Conservation (phyloP, 1,140 invertebrate species). For the Ceratina australensis region DNA sequence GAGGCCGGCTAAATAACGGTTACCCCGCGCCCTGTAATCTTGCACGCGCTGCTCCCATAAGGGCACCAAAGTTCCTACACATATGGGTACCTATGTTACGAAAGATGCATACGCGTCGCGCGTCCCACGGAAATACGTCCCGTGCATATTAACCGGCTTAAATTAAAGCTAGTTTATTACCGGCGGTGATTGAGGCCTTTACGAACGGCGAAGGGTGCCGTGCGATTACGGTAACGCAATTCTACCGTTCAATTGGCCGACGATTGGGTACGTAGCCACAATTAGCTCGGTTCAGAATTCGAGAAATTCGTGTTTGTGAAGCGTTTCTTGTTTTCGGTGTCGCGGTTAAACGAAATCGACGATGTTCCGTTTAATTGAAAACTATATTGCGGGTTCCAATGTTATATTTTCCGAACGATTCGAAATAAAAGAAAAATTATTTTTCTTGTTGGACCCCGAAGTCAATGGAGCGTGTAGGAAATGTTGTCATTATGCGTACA, state of each 20-base stretch:
- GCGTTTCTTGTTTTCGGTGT: neutral
- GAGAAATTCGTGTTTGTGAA: neutral
- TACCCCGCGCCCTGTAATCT: slow-evolving; percentile 39
- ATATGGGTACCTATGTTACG: slow-evolving; percentile 18
- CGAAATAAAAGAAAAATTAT: no score
- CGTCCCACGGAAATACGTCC: neutral
- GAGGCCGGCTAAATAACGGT: slow-evolving; percentile 37
- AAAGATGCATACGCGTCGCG: slow-evolving; percentile 14
- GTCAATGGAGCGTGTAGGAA: no score
- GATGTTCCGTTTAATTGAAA: no score
- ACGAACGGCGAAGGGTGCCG: no score
- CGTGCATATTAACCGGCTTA: slow-evolving; percentile 24
- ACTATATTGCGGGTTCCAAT: no score
- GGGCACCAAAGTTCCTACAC: slow-evolving; percentile 36
- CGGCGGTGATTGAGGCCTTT: slow-evolving; percentile 28
- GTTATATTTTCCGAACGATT: no score
- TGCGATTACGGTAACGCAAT: neutral
- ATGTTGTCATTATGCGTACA: no score
- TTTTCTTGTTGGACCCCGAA: no score
- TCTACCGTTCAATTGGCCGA: neutral
- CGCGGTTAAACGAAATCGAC: neutral
- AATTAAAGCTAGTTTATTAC: slow-evolving; percentile 29
- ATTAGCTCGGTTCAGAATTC: neutral
- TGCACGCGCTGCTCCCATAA: slow-evolving; percentile 35
- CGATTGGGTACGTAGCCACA: neutral